A percentile compares a stretch with the other conserved stretches of the same genome.
Evolutionary conservation across 2,113 vertebrate species (phyloP).

Genomic region (Macquaria ambigua): DNA sequence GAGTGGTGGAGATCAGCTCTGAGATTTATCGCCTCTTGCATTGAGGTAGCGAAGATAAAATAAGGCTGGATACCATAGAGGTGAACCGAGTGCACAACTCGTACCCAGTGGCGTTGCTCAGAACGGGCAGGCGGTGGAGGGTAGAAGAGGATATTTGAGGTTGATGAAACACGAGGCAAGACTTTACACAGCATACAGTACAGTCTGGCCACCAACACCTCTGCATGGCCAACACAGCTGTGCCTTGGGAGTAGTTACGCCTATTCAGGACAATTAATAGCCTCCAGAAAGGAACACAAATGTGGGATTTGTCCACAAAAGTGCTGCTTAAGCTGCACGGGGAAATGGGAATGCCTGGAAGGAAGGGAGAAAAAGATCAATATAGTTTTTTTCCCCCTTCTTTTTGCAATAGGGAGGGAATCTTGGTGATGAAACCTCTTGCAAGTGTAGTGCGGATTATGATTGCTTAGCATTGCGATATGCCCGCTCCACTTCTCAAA

Average conservation of each 20-base stretch:
- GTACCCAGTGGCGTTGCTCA: conserved; percentile 68
- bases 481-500: conserved; percentile 78
- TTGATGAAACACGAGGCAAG: conserved; percentile 86
- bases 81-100: conserved; percentile 68
- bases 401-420: conserved; percentile 73
- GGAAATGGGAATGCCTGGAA: conserved; percentile 80
- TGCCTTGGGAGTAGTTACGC: conserved; percentile 73
- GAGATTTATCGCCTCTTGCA: conserved; percentile 76
- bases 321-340: conserved; percentile 82
- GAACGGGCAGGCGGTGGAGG: conserved; percentile 63
- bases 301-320: conserved; percentile 80
- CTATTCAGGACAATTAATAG: conserved; percentile 81
- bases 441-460: conserved; percentile 81
- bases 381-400: conserved; percentile 50
- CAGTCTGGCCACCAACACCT: conserved; percentile 71
- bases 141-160: conserved; percentile 70
- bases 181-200: conserved; percentile 60
- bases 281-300: conserved; percentile 81
- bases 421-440: conserved; percentile 84
- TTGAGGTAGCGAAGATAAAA: conserved; percentile 70
- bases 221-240: conserved; percentile 66
- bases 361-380: conserved; percentile 76
- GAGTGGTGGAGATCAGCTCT: conserved; percentile 72
- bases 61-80: conserved; percentile 60
- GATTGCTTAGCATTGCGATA: conserved; percentile 84